Evolutionary conservation across 2,888 invertebrate species (phyloP).

Genomic region (Campopleginae sp.): DNA sequence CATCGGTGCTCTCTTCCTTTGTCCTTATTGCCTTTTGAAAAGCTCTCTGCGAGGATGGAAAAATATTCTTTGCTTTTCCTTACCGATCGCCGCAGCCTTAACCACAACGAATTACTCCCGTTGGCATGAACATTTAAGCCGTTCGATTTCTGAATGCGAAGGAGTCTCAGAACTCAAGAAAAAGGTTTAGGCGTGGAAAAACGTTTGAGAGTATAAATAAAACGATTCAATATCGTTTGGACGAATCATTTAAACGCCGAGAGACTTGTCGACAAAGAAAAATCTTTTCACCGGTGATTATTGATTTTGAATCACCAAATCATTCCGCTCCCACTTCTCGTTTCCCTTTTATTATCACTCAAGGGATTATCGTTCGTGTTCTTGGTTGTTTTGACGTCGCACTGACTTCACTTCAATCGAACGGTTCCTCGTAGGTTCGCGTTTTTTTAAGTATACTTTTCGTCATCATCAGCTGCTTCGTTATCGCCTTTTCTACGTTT

Average conservation of each 20-base stretch:
- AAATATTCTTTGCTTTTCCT: slow-evolving; percentile 69
- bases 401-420: slow-evolving; percentile 74
- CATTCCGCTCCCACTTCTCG: slow-evolving; percentile 5
- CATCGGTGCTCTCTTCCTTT: slow-evolving; percentile 20
- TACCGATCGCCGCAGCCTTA: slow-evolving; percentile 22
- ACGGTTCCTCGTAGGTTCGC: slow-evolving; percentile 81
- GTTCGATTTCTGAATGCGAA: slow-evolving; percentile 50
- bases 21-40: slow-evolving; percentile 25
- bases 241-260: slow-evolving; percentile 15
- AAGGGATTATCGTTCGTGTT: slow-evolving; percentile 19
- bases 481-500: slow-evolving; percentile 92
- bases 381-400: slow-evolving; percentile 29
- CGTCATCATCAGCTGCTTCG: slow-evolving; percentile 81
- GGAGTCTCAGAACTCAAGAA: slow-evolving; percentile 39
- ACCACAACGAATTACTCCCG: slow-evolving; percentile 35
- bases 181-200: slow-evolving; percentile 33
- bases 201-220: slow-evolving; percentile 22
- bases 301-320: slow-evolving; percentile 44
- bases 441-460: slow-evolving; percentile 82
- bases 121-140: slow-evolving; percentile 59
- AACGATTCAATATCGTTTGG: slow-evolving; percentile 41
- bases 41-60: slow-evolving; percentile 70
- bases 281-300: slow-evolving; percentile 29
- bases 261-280: slow-evolving; percentile 27
- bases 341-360: slow-evolving; percentile 50